These are phyloP conservation scores for Chrysolina oricalcia DNA, from an alignment of 2,888 invertebrate genomes.

Conservation along the genomic window DNA sequence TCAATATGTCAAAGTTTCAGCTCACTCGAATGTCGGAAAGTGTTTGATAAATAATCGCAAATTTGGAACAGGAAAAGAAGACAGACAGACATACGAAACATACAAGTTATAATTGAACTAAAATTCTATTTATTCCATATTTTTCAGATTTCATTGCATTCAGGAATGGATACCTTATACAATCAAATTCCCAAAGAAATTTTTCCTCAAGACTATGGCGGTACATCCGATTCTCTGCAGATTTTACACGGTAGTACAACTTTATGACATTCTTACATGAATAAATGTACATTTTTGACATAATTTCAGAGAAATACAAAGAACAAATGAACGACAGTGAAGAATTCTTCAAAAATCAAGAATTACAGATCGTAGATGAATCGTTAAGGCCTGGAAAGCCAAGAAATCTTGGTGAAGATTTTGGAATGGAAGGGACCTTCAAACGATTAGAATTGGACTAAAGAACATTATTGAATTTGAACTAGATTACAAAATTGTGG, in stretches of 20 bases:
- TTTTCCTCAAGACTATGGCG: slow-evolving; percentile 79
- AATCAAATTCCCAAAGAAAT: slow-evolving; percentile 73
- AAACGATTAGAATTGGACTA: slow-evolving; percentile 78
- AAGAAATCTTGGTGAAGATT: slow-evolving; percentile 76
- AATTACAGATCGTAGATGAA: slow-evolving; percentile 75
- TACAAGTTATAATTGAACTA: background rate
- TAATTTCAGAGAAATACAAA: slow-evolving; percentile 51
- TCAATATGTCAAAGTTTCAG: too few relatives aligned
- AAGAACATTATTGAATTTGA: too few relatives aligned
- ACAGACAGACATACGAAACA: too few relatives aligned
- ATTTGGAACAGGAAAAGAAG: too few relatives aligned
- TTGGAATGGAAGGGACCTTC: slow-evolving; percentile 82
- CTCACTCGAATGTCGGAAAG: too few relatives aligned
- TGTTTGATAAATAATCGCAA: too few relatives aligned
- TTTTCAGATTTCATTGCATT: slow-evolving; percentile 57
- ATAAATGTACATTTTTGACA: background rate
- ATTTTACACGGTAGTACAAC: slow-evolving; percentile 45
- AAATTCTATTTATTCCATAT: background rate
- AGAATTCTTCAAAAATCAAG: slow-evolving; percentile 71
- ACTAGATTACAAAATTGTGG: too few relatives aligned
- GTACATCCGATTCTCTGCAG: slow-evolving; percentile 60
- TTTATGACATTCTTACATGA: background rate
- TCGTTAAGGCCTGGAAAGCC: slow-evolving; percentile 77
- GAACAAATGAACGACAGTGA: slow-evolving; percentile 64
- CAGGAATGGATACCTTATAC: slow-evolving; percentile 54